Evolutionary conservation across 1,140 invertebrate genomes (phyloP).

Genomic region (Drosophila guanche): DNA sequence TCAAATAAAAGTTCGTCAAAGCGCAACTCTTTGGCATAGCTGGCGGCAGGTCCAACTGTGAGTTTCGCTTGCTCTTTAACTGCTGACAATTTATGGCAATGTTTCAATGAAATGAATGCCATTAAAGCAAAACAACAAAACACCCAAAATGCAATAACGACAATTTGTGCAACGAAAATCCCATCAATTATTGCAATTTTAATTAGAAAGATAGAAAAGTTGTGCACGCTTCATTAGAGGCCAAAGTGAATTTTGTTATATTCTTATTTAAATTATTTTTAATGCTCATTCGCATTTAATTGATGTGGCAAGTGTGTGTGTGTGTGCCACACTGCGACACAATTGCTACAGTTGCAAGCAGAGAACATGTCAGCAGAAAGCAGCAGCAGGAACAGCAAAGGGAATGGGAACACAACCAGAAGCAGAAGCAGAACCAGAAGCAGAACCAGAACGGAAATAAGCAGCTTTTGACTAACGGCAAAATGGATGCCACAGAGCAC

Average conservation of each 20-base stretch:
- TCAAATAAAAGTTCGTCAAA: too few relatives aligned
- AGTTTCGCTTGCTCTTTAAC: too few relatives aligned
- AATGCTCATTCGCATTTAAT: slow-evolving; percentile 39
- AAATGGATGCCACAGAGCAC: slow-evolving; percentile 30
- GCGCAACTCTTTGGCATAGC: too few relatives aligned
- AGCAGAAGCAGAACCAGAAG: slow-evolving; percentile 8
- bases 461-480: slow-evolving; percentile 41
- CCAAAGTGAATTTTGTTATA: slow-evolving; percentile 28
- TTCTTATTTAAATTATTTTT: slow-evolving; percentile 45
- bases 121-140: not conserved
- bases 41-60: too few relatives aligned
- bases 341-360: too few relatives aligned
- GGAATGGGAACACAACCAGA: slow-evolving; percentile 2
- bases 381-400: not conserved
- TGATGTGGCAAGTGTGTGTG: slow-evolving; percentile 30
- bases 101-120: too few relatives aligned
- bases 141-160: not conserved
- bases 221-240: slow-evolving; percentile 21
- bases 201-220: slow-evolving; percentile 16
- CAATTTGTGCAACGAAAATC: not conserved
- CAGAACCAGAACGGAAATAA: slow-evolving; percentile 51
- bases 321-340: not conserved
- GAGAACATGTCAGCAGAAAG: not conserved
- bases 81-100: slow-evolving; percentile 3
- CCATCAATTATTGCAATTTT: slow-evolving; percentile 26